phyloP scores from a whole-genome alignment of 2,113 vertebrate species.

The Lepus americanus region DNA sequence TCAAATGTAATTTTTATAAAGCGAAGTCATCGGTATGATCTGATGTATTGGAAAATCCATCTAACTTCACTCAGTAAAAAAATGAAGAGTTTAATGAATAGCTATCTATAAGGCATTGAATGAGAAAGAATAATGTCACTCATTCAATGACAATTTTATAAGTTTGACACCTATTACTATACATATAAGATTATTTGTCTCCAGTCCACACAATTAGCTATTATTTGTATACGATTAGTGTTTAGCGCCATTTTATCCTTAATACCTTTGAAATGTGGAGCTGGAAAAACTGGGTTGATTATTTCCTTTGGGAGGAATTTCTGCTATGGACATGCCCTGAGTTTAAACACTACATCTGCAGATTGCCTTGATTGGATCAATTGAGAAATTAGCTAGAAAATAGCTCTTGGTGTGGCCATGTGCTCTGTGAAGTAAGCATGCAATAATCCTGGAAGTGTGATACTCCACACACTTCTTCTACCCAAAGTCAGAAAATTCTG shows the following conservation, averaged over 20 bases:
- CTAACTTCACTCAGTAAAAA: not conserved
- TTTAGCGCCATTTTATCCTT: not conserved
- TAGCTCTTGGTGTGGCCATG: not conserved
- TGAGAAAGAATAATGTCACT: conserved; percentile 18
- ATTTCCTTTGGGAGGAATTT: not conserved
- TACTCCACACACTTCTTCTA: not conserved
- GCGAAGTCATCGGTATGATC: not conserved
- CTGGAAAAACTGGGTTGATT: conserved; percentile 14
- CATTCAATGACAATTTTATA: conserved; percentile 33
- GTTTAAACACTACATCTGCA: not conserved
- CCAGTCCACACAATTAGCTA: not conserved
- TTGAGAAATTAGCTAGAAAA: conserved; percentile 18
- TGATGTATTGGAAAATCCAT: conserved; percentile 4
- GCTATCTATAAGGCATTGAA: not conserved
- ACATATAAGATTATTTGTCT: not conserved
- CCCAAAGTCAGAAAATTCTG: conserved; percentile 27
- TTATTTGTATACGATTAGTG: not conserved
- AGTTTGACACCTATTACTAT: conserved; percentile 8
- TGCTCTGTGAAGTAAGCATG: conserved; percentile 6
- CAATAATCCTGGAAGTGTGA: not conserved
- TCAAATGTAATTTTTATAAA: conserved; percentile 43
- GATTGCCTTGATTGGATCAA: conserved; percentile 11
- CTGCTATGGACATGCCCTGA: conserved; percentile 5
- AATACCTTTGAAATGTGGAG: not conserved
- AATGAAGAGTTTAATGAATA: conserved; percentile 18